Conservation (phyloP, 1,140 invertebrate species). For the Megathymus violae region DNA sequence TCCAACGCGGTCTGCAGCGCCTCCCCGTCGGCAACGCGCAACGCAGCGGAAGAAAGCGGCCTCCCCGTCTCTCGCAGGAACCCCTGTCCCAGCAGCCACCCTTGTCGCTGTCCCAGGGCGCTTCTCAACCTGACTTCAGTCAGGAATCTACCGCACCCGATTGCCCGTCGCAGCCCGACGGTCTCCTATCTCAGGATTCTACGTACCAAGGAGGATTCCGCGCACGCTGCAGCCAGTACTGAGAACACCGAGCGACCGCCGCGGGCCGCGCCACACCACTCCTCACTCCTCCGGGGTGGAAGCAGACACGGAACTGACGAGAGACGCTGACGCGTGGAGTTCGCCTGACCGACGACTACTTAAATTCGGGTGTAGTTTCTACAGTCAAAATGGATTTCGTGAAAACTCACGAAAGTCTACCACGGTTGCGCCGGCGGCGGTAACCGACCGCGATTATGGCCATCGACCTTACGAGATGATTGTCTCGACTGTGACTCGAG, state of each 20-base stretch:
- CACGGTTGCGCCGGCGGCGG: conserved; percentile 39
- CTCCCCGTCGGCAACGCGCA: conserved; percentile 40
- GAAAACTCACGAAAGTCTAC: conserved; percentile 6
- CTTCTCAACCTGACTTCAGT: conserved; percentile 92
- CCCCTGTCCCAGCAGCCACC: conserved; percentile 87
- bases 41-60: conserved; percentile 52
- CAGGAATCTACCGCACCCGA: conserved; percentile 95
- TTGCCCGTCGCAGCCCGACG: conserved; percentile 97
- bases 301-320: conserved; percentile 50
- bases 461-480: conserved; percentile 30
- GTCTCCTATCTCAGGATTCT: conserved; percentile 96
- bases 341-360: conserved; percentile 34
- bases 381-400: conserved; percentile 18
- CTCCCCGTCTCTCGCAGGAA: conserved; percentile 80
- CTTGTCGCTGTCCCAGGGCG: conserved; percentile 88
- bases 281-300: conserved; percentile 42
- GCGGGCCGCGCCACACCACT: conserved; percentile 42
- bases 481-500: conserved; percentile 34
- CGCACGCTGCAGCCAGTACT: conserved; percentile 86
- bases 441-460: conserved; percentile 34
- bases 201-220: conserved; percentile 92
- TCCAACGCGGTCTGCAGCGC: conserved; percentile 71
- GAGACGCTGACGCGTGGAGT: conserved; percentile 39
- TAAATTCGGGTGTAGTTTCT: conserved; percentile 25
- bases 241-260: conserved; percentile 79